phyloP scores from a whole-genome alignment of 2,888 invertebrate species.

The Drosophila paranaensis region DNA sequence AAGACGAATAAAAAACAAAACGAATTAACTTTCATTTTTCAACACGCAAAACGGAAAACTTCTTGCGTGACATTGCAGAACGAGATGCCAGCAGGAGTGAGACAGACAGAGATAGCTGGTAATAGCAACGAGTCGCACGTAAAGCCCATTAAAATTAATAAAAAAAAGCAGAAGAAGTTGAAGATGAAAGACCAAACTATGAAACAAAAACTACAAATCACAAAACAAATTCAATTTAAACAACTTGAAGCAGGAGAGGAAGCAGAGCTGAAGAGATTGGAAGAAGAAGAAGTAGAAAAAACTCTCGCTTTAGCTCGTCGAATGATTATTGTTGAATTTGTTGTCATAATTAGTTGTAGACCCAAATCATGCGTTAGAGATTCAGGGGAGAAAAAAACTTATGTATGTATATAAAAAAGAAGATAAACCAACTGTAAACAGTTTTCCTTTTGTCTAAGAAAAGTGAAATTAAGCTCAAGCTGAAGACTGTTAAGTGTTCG shows the following conservation, averaged over 20 bases:
- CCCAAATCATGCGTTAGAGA: slow-evolving; percentile 60
- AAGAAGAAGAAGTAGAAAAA: neutral
- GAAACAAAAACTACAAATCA: slow-evolving; percentile 52
- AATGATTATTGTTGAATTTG: slow-evolving; percentile 28
- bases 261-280: neutral
- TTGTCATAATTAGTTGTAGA: slow-evolving; percentile 62
- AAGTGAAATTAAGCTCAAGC: slow-evolving; percentile 65
- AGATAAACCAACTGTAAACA: slow-evolving; percentile 36
- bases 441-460: slow-evolving; percentile 71
- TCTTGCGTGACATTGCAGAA: slow-evolving; percentile 74
- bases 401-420: neutral
- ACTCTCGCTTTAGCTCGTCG: slow-evolving; percentile 55
- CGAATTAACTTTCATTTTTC: slow-evolving; percentile 80
- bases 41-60: slow-evolving; percentile 65
- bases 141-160: slow-evolving; percentile 71
- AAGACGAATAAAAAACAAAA: slow-evolving; percentile 13
- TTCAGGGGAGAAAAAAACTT: slow-evolving; percentile 20
- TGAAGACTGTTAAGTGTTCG: slow-evolving; percentile 41
- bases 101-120: slow-evolving; percentile 11
- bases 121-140: slow-evolving; percentile 57
- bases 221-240: slow-evolving; percentile 55
- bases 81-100: slow-evolving; percentile 31
- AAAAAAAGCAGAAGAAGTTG: slow-evolving; percentile 8
- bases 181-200: slow-evolving; percentile 25
- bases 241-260: slow-evolving; percentile 9